Conservation (phyloP, 2,888 invertebrate species). For the Caenorhabditis sulstoni region DNA sequence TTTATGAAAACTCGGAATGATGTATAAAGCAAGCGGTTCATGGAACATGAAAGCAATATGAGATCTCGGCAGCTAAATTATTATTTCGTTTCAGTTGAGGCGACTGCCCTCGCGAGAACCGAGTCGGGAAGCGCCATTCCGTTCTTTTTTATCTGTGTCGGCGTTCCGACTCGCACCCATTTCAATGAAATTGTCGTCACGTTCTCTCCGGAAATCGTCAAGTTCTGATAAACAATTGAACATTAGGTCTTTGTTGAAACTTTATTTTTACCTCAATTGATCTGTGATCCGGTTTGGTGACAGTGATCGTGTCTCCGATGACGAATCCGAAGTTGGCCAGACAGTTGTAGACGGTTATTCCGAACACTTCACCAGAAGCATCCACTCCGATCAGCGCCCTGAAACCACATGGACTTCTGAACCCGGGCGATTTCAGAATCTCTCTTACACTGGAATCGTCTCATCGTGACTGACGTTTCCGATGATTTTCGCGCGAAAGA, state of each 20-base stretch:
- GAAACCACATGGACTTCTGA: neutral
- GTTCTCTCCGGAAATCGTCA: slow-evolving; percentile 11
- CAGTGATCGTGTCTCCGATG: slow-evolving; percentile 47
- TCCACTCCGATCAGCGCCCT: slow-evolving; percentile 43
- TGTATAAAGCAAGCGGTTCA: neutral
- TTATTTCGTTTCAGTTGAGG: slow-evolving; percentile 35
- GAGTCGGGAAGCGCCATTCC: slow-evolving; percentile 30
- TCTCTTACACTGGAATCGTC: slow-evolving; percentile 38
- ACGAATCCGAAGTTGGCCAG: slow-evolving; percentile 51
- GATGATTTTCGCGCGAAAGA: slow-evolving; percentile 42
- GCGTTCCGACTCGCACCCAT: slow-evolving; percentile 41
- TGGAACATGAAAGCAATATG: neutral
- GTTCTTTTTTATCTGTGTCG: slow-evolving; percentile 43
- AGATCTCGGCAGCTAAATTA: neutral
- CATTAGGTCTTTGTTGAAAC: too few relatives aligned
- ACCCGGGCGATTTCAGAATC: neutral
- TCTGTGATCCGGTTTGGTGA: slow-evolving; percentile 36
- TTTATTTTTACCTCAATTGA: slow-evolving; percentile 15
- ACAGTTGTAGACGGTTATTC: slow-evolving; percentile 52
- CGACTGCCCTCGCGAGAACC: slow-evolving; percentile 31
- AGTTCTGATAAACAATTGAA: slow-evolving; percentile 26
- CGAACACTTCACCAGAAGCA: slow-evolving; percentile 30
- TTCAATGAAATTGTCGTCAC: slow-evolving; percentile 18
- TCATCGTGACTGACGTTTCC: slow-evolving; percentile 48
- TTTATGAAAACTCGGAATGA: neutral